phyloP scores from a whole-genome alignment of 2,888 invertebrate species.

The Lasioglossum pauxillum region DNA sequence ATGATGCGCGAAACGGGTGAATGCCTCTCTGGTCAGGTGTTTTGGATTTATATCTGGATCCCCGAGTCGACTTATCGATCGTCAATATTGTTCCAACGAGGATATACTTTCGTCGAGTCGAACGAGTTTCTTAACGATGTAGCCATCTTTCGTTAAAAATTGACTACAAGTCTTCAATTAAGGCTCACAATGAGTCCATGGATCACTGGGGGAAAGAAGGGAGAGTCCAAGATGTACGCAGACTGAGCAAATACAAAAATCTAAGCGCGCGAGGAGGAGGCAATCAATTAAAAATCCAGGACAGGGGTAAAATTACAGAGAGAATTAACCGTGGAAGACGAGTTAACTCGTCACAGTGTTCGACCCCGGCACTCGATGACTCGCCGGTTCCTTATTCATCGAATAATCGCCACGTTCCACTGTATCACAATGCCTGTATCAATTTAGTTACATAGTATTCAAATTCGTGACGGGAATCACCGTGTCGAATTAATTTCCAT shows the following conservation, averaged over 20 bases:
- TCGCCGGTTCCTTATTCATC: slow-evolving; percentile 9
- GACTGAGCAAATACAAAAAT: not conserved
- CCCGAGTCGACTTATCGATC: not conserved
- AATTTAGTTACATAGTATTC: slow-evolving; percentile 7
- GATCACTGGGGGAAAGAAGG: not conserved
- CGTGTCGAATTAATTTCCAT: slow-evolving; percentile 9
- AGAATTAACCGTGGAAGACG: slow-evolving; percentile 9
- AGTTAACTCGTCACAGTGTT: slow-evolving; percentile 10
- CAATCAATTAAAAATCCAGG: not conserved
- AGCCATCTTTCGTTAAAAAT: too few species aligned
- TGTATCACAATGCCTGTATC: slow-evolving; percentile 5
- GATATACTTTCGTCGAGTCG: too few species aligned
- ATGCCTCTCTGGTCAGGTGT: not conserved
- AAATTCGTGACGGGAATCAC: not conserved
- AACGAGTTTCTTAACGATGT: too few species aligned
- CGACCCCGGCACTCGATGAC: slow-evolving; percentile 1
- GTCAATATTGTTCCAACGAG: not conserved
- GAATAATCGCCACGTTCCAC: slow-evolving; percentile 5
- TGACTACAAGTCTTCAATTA: not conserved
- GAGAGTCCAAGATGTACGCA: not conserved
- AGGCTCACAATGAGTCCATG: not conserved
- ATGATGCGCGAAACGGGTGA: not conserved
- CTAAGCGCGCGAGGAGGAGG: not conserved
- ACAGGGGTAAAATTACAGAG: slow-evolving; percentile 13
- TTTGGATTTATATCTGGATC: not conserved